These are phyloP conservation scores for Butastur rufipennis DNA, from an alignment of 2,113 vertebrate species.

Conservation along the genomic window DNA sequence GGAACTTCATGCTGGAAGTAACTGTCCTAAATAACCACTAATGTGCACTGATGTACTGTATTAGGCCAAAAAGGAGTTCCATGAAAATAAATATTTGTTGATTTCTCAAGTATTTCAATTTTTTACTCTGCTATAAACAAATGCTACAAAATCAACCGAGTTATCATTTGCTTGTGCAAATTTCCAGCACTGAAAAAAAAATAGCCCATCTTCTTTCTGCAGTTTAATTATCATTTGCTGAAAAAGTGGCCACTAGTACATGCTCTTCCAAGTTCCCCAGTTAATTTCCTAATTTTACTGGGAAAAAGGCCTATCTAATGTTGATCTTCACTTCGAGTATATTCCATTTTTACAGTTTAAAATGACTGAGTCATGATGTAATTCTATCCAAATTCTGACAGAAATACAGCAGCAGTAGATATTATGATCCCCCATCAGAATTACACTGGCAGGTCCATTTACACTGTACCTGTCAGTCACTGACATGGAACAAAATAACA, in stretches of 20 bases:
- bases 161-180: not conserved
- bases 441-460: not conserved
- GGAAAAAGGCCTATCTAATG: not conserved
- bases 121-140: not conserved
- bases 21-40: not conserved
- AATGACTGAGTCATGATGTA: not conserved
- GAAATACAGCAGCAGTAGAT: not conserved
- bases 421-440: not conserved
- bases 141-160: not conserved
- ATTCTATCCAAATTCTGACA: not conserved
- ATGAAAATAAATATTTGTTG: not conserved
- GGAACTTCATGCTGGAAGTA: not conserved
- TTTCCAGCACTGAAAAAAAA: not conserved
- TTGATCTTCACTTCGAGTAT: not conserved
- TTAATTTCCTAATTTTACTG: not conserved
- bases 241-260: not conserved
- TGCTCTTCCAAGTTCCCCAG: not conserved
- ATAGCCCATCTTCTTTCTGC: not conserved
- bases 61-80: not conserved
- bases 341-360: not conserved
- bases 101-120: not conserved
- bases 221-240: not conserved
- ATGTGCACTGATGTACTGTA: not conserved
- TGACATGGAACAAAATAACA: constrained; percentile 76
- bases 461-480: constrained; percentile 83